Percentiles rank a stretch among this genome's conserved stretches.
Conservation (phyloP, 2,888 invertebrate genomes). For the Athetis lepigone region DNA sequence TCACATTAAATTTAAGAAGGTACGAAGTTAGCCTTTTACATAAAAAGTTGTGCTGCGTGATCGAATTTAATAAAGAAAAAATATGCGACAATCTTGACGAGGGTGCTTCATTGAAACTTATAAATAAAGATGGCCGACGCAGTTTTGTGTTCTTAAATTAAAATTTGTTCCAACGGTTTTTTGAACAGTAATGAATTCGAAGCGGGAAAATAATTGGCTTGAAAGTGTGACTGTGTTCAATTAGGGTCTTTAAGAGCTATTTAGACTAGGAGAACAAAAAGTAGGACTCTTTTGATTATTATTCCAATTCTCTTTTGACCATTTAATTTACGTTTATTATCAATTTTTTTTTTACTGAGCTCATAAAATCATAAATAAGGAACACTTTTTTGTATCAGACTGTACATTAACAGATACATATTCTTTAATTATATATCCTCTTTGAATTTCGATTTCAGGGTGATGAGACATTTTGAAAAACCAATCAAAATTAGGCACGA, state of each 20-base stretch:
- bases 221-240: conserved; percentile 46
- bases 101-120: conserved; percentile 51
- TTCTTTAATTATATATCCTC: too few relatives aligned
- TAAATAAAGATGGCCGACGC: conserved; percentile 58
- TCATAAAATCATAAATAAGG: background rate
- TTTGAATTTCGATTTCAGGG: too few relatives aligned
- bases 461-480: background rate
- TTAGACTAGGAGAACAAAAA: conserved; percentile 1
- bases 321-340: conserved; percentile 5
- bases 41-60: conserved; percentile 51
- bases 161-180: conserved; percentile 38
- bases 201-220: conserved; percentile 33
- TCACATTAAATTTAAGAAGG: conserved; percentile 55
- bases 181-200: conserved; percentile 35
- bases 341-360: background rate
- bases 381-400: background rate
- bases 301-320: background rate
- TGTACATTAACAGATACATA: background rate
- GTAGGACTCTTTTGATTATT: background rate
- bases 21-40: conserved; percentile 49
- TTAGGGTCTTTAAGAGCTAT: conserved; percentile 16
- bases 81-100: conserved; percentile 52
- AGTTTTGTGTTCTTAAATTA: conserved; percentile 48
- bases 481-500: background rate
- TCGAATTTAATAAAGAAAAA: conserved; percentile 59